Evolutionary conservation across 2,888 invertebrate species (phyloP).

Genomic region (Fragum whitleyi): DNA sequence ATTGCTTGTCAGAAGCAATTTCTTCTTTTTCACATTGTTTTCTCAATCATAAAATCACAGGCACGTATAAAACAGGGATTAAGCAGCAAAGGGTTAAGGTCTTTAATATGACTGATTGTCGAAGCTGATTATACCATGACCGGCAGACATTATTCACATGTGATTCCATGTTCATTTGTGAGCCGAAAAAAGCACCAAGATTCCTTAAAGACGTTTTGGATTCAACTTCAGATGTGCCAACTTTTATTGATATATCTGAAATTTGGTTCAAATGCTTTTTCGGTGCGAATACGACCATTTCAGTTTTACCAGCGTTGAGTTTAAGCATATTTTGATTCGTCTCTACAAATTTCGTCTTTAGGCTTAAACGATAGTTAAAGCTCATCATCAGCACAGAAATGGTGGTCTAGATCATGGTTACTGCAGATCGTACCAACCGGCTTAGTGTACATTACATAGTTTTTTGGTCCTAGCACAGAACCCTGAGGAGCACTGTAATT

Average conservation of each 20-base stretch:
- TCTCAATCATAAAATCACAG: too few species aligned
- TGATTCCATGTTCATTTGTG: background rate
- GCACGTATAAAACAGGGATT: too few species aligned
- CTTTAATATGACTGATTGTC: too few species aligned
- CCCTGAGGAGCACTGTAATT: slow-evolving; percentile 34
- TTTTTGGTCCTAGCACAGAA: too few species aligned
- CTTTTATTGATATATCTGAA: background rate
- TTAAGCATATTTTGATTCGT: background rate
- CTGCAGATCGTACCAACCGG: too few species aligned
- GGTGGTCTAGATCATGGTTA: background rate
- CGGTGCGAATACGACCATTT: background rate
- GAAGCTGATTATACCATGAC: slow-evolving; percentile 5
- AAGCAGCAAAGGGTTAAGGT: too few species aligned
- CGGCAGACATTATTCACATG: slow-evolving; percentile 3
- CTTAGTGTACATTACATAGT: slow-evolving; percentile 31
- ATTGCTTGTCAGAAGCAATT: too few species aligned
- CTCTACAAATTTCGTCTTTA: background rate
- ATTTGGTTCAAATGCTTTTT: background rate
- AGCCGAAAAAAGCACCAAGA: background rate
- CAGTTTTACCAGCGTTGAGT: background rate
- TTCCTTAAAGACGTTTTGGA: background rate
- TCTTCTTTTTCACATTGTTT: too few species aligned
- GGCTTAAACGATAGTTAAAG: background rate
- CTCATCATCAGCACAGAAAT: background rate
- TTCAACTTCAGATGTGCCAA: background rate